Conservation (phyloP, 2,797 vertebrate species). For the Phyllotis vaccarum region DNA sequence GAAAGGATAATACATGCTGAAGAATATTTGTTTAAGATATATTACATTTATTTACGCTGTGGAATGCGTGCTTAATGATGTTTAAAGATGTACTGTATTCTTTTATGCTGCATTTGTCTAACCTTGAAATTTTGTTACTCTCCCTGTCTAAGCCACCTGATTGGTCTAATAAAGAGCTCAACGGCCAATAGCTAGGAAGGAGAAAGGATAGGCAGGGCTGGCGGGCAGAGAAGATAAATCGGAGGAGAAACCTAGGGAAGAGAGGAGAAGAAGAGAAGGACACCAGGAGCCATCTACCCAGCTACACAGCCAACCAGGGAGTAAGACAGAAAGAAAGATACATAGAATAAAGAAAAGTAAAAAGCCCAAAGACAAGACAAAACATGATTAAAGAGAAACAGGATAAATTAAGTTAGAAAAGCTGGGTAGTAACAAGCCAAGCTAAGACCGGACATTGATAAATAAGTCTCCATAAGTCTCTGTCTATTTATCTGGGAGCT, state of each 20-base stretch:
- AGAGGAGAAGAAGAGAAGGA: neutral
- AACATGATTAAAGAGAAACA: neutral
- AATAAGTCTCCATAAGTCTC: neutral
- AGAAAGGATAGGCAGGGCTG: neutral
- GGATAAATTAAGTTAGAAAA: neutral
- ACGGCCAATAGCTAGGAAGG: neutral
- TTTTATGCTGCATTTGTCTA: neutral
- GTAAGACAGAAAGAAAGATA: neutral
- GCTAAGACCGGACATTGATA: neutral
- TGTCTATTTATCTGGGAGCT: neutral
- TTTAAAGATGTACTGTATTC: neutral
- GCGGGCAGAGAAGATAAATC: neutral
- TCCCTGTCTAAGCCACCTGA: neutral
- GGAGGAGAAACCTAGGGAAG: neutral
- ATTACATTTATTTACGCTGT: neutral
- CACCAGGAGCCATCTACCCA: neutral
- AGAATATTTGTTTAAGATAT: no score
- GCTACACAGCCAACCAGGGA: neutral
- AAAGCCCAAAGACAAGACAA: neutral
- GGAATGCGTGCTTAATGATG: neutral
- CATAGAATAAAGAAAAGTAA: neutral
- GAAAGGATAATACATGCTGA: neutral
- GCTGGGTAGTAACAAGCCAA: neutral
- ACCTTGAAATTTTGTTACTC: neutral
- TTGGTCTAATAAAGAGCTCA: neutral